Evolutionary conservation across 2,113 vertebrate genomes (phyloP), one percentile per base, ranked within the genome.

Genomic region (Morone chrysops): DNA sequence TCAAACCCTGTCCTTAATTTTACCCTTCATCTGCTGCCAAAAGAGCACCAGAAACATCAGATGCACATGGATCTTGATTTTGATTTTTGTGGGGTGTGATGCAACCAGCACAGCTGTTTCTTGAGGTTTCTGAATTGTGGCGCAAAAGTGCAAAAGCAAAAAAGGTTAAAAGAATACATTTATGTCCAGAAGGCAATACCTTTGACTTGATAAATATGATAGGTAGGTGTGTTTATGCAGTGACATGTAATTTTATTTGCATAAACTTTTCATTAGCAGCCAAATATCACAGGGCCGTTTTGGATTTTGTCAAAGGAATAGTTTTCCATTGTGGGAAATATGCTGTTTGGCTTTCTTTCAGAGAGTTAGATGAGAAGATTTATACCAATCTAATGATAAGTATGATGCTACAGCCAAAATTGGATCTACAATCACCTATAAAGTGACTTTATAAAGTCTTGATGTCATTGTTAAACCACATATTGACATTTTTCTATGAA

Each of bases 81-180:
- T 8, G 6, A 13, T 43, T 65, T 50, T 62, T 11, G 40, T 4
- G 43, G 36, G 59, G 25, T 43, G 36, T 41, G 60, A 67, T 41
- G 43, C n/a, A 5, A 62, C 74, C 86, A 60, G 75, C 79, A 78
- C 73, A 77, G 71, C 4, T 51, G 48, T 67, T 71, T 66, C 9
- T 5, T 48, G 8, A 45, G 22, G 38, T 80, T 81, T 67, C 38
- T 56, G 25, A 85, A 38, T 50, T 5, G 6, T 51, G 70, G 38
- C 41, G 62, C 48, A 88, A 87, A 89, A 86, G 73, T 78, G 69
- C 78, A 74, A 80, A 87, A 80, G 17, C 11, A 56, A 75, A 61
- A 59, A 12, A 22, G 70, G 6, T 17, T n/a, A 41, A 50, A 78
- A 50, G 14, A 51, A 68, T 22, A 53, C 1, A 1, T 74, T 47